A percentile compares a stretch with the other conserved stretches of the same genome.
Conservation (phyloP, 2,113 vertebrate species). For the Buteo buteo region DNA sequence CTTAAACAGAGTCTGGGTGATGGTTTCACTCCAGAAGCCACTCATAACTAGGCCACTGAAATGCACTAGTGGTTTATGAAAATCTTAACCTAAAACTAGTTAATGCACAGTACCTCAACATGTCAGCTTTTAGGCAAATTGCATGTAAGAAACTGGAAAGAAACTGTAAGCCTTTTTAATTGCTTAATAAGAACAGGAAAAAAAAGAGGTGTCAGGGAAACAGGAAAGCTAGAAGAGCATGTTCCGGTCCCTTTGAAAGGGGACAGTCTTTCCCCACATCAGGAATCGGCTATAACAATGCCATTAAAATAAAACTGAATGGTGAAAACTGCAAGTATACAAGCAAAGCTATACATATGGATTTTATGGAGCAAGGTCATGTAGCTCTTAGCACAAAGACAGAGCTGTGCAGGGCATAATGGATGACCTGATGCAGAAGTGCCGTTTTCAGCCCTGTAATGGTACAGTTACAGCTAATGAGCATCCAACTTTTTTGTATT, state of each 20-base stretch:
- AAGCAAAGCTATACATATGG: neutral
- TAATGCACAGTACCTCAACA: neutral
- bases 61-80: neutral
- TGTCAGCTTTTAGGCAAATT: neutral
- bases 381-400: neutral
- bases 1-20: neutral
- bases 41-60: neutral
- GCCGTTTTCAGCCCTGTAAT: neutral
- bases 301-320: neutral
- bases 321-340: neutral
- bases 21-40: neutral
- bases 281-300: neutral
- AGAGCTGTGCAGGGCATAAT: neutral
- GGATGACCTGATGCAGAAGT: neutral
- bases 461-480: neutral
- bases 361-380: neutral
- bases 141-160: neutral
- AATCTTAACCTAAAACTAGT: neutral
- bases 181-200: constrained; percentile 7
- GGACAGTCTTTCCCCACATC: neutral
- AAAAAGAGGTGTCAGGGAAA: constrained; percentile 16
- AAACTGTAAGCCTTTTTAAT: neutral
- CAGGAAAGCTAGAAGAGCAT: neutral
- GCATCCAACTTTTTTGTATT: neutral
- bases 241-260: neutral